Evolutionary conservation across 2,113 vertebrate species (phyloP).

Genomic region (Pelmatolapia mariae): DNA sequence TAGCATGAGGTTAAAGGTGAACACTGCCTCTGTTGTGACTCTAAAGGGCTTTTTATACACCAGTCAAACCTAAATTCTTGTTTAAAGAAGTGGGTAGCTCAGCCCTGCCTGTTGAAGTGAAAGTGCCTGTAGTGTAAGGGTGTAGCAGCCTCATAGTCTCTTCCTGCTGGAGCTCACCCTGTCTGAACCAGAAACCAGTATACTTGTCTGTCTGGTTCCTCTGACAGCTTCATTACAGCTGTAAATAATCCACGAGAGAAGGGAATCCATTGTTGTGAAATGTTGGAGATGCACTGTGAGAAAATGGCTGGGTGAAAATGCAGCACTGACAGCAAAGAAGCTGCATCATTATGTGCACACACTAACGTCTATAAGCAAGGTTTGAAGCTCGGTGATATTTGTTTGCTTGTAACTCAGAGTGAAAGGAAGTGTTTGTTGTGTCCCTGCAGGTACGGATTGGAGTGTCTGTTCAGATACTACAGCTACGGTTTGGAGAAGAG

Average conservation of each 20-base stretch:
- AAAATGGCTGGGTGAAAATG: neutral
- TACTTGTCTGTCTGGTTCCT: neutral
- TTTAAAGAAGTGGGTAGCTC: neutral
- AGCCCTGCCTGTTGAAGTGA: neutral
- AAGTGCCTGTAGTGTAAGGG: neutral
- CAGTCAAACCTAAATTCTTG: conserved; percentile 24
- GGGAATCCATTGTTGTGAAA: neutral
- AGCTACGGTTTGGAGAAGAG: conserved; percentile 96
- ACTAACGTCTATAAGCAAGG: neutral
- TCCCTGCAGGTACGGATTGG: conserved; percentile 85
- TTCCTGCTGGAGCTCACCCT: neutral
- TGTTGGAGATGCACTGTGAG: neutral
- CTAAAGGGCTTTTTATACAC: neutral
- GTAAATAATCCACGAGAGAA: neutral
- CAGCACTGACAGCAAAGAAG: neutral
- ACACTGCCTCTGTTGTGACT: neutral
- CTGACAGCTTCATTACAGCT: neutral
- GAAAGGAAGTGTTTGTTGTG: neutral
- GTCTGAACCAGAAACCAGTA: neutral
- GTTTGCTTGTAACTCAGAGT: neutral
- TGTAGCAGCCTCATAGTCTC: neutral
- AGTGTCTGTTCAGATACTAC: conserved; percentile 97
- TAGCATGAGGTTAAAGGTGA: neutral
- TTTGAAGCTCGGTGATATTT: neutral
- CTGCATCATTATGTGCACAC: neutral